phyloP scores from a whole-genome alignment of 2,888 invertebrate genomes.

The Sminthurides aquaticus region DNA sequence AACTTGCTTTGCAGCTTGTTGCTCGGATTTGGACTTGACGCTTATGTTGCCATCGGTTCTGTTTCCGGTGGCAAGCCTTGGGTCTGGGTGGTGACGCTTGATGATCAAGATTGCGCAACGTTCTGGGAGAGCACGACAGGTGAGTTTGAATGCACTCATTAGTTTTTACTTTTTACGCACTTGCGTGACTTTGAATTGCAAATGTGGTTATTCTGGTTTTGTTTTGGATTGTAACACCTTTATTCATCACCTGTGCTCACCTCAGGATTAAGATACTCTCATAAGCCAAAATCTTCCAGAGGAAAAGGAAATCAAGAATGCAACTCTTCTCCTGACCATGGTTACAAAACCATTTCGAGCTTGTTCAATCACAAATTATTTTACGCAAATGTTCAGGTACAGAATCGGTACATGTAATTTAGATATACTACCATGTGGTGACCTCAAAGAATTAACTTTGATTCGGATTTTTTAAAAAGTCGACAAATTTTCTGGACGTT shows the following conservation, averaged over 20 bases:
- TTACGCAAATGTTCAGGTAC: slow-evolving; percentile 34
- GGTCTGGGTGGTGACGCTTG: slow-evolving; percentile 33
- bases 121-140: slow-evolving; percentile 37
- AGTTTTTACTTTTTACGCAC: not conserved
- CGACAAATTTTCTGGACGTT: too few relatives aligned
- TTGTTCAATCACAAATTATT: slow-evolving; percentile 28
- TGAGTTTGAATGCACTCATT: slow-evolving; percentile 3
- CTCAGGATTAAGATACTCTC: not conserved
- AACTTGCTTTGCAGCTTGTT: slow-evolving; percentile 31
- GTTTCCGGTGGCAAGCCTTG: slow-evolving; percentile 24
- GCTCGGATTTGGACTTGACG: slow-evolving; percentile 33
- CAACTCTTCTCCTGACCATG: too few relatives aligned
- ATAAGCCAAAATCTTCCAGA: not conserved
- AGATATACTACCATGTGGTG: too few relatives aligned
- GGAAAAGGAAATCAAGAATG: too few relatives aligned
- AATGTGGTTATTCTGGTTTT: too few relatives aligned
- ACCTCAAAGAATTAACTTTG: too few relatives aligned
- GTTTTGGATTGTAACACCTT: too few relatives aligned
- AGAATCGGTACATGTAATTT: not conserved
- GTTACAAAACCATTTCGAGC: slow-evolving; percentile 22
- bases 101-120: slow-evolving; percentile 23
- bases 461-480: too few relatives aligned
- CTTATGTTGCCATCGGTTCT: slow-evolving; percentile 32
- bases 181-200: not conserved
- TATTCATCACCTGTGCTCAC: too few relatives aligned